Conservation (phyloP, 1,140 invertebrate genomes). For the Gonatopus flavifemur region DNA sequence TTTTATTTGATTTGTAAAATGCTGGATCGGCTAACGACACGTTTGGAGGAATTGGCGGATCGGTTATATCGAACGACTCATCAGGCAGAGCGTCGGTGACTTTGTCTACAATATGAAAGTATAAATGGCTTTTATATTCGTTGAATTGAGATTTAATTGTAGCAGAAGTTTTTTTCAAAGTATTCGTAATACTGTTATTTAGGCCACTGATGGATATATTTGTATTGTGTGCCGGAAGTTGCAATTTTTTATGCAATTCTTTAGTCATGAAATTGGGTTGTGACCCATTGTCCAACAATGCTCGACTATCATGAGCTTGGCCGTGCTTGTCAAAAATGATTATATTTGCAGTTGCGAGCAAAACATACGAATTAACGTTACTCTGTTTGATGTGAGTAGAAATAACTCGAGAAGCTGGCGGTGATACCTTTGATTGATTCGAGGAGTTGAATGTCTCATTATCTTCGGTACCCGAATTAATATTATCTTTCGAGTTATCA, state of each 20-base stretch:
- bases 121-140: conserved; percentile 2
- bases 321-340: conserved; percentile 10
- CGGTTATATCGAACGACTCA: conserved; percentile 2
- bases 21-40: conserved; percentile 29
- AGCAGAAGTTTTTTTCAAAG: conserved; percentile 3
- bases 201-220: conserved; percentile 11
- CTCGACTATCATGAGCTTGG: conserved; percentile 13
- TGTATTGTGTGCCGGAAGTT: neutral
- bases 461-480: neutral
- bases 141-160: conserved; percentile 16
- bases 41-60: conserved; percentile 8
- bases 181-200: conserved; percentile 8
- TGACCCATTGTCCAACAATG: conserved; percentile 18
- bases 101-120: conserved; percentile 22
- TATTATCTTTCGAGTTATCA: neutral
- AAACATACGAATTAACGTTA: too few species aligned
- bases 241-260: conserved; percentile 5
- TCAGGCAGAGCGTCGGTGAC: conserved; percentile 15
- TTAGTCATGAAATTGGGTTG: conserved; percentile 23
- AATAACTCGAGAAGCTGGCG: too few species aligned
- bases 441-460: neutral
- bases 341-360: conserved; percentile 19
- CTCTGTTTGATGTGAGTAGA: too few species aligned
- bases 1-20: conserved; percentile 23
- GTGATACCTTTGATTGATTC: neutral